Evolutionary conservation across 2,888 invertebrate genomes (phyloP), one percentile per base, ranked within the genome.

Genomic region (Blera fallax): DNA sequence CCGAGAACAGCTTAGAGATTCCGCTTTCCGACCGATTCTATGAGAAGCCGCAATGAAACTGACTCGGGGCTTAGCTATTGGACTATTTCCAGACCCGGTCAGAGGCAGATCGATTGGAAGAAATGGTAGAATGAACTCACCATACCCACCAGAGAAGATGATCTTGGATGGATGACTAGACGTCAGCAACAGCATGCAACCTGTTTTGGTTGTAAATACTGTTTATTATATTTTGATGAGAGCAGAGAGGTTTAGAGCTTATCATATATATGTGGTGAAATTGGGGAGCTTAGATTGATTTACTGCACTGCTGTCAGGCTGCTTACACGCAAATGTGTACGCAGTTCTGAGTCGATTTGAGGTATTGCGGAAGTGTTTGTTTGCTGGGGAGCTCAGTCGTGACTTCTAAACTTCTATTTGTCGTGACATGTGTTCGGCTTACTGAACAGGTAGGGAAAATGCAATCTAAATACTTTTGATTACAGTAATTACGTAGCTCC

Each of bases 21-120:
- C 84, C 74, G 80, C 65, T 74, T 70, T 58, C n/a, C 67, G 81
- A 76, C 85, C 85, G 85, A 81, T 72, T 77, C 85, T 72, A 77
- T 54, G 62, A 69, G 62, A 85, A 72, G 81, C 81, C 85, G 85
- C 81, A 85, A 85, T 81, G 81, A 85, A 77, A 85, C 85, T 85
- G 70, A 81, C 64, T 65, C 24, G 34, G 11, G 34, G 40, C 52
- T 64, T 29, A 65, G 52, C 48, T 40, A 27, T 62, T 74, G 48
- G 65, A 60, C 43, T 34, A 60, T 60, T 83, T 72, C 72, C 78
- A 58, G 34, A 58, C 72, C 65, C 50, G 76, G 81, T 27, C 54
- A 40, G 60, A 54, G 67, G 21, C 50, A 54, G 50, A 50, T 56
- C 64, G 80, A 52, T 72, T 65, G 60, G 52, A 72, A 74, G 65